Conservation (phyloP, 2,888 invertebrate genomes). For the Rapana venosa region DNA sequence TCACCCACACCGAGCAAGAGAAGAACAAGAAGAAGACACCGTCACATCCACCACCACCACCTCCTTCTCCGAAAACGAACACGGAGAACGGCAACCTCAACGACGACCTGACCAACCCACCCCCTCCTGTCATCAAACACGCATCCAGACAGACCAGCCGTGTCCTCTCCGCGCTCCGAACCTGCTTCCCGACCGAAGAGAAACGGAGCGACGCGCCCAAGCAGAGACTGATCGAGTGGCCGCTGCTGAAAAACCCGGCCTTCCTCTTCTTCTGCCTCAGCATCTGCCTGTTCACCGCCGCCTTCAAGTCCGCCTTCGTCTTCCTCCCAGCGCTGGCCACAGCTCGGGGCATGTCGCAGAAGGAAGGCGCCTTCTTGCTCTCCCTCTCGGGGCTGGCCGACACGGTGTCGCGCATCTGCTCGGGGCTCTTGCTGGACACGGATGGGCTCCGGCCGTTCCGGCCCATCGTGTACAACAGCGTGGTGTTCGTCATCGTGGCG, state of each 20-base stretch:
- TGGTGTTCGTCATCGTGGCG: constrained; percentile 61
- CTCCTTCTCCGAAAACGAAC: not conserved
- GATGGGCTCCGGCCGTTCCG: constrained; percentile 59
- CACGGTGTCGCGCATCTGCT: constrained; percentile 58
- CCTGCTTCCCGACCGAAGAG: constrained; percentile 46
- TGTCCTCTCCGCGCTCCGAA: not conserved
- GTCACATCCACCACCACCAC: not conserved
- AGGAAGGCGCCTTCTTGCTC: constrained; percentile 62
- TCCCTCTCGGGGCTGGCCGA: constrained; percentile 66
- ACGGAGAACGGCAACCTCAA: not conserved
- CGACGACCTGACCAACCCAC: not conserved
- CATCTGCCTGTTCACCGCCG: constrained; percentile 50
- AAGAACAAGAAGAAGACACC: not conserved
- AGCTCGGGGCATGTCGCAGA: constrained; percentile 56
- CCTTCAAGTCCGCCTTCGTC: constrained; percentile 59
- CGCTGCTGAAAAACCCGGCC: constrained; percentile 48
- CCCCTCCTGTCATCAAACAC: not conserved
- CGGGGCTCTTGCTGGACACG: constrained; percentile 62
- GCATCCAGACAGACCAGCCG: not conserved
- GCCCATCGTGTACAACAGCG: constrained; percentile 60
- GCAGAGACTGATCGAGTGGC: constrained; percentile 50
- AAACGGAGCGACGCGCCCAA: not conserved
- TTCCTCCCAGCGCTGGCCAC: constrained; percentile 67
- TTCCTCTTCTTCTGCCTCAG: constrained; percentile 54
- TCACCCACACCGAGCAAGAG: not conserved